A percentile compares a stretch with the other conserved stretches of the same genome.
Evolutionary conservation across 2,888 invertebrate species (phyloP).

Genomic region (Aporophyla nigra): DNA sequence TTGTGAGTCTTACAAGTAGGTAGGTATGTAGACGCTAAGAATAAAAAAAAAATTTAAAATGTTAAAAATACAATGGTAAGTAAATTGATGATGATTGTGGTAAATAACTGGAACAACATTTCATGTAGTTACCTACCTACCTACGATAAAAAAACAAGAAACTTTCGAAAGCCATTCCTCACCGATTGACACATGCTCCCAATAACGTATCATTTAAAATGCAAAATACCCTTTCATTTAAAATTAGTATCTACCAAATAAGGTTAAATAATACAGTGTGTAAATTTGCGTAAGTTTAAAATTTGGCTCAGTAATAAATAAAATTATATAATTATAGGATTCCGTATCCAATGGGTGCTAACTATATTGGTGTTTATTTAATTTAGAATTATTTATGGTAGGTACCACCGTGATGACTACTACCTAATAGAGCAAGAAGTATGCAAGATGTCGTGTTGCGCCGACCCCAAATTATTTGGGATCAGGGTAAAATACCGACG

Average conservation of each 20-base stretch:
- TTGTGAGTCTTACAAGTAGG: neutral
- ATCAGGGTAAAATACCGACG: neutral
- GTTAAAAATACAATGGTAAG: conserved; percentile 5
- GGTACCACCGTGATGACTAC: neutral
- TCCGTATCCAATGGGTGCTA: neutral
- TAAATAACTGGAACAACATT: conserved; percentile 33
- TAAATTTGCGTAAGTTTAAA: conserved; percentile 5
- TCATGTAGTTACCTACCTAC: conserved; percentile 2
- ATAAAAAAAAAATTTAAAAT: conserved; percentile 7
- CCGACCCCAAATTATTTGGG: neutral
- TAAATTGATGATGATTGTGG: conserved; percentile 6
- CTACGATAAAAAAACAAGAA: conserved; percentile 34
- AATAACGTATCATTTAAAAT: conserved; percentile 46
- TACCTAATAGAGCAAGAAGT: neutral
- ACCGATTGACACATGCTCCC: conserved; percentile 46
- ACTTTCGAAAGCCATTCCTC: conserved; percentile 58
- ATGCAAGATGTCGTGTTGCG: neutral
- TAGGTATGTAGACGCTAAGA: neutral
- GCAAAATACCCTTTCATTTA: conserved; percentile 37
- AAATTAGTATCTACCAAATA: conserved; percentile 27
- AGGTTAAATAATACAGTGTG: conserved; percentile 10
- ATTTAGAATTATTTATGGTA: neutral
- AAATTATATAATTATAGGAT: neutral
- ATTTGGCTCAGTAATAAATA: conserved; percentile 4
- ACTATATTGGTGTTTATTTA: neutral